Evolutionary conservation across 2,888 invertebrate species (phyloP).

Genomic region (Halictus ligatus): DNA sequence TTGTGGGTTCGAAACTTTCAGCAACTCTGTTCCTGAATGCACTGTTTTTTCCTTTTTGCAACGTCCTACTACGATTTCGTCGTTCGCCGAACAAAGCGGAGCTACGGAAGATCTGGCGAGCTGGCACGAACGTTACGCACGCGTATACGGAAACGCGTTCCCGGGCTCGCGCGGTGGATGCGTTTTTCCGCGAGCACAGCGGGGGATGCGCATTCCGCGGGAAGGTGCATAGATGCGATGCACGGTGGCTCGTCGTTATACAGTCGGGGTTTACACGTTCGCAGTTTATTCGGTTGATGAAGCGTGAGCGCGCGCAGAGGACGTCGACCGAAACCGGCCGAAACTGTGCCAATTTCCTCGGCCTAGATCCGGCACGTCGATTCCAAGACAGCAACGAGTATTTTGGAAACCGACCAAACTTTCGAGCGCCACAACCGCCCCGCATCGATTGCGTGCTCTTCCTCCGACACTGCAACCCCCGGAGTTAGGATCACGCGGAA

Average conservation of each 20-base stretch:
- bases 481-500: background rate
- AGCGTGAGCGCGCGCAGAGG: slow-evolving; percentile 16
- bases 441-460: slow-evolving; percentile 13
- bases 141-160: background rate
- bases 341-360: slow-evolving; percentile 34
- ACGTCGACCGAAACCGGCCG: slow-evolving; percentile 14
- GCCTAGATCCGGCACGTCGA: slow-evolving; percentile 24
- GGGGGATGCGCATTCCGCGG: slow-evolving; percentile 16
- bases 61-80: background rate
- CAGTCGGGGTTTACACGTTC: slow-evolving; percentile 26
- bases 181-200: background rate
- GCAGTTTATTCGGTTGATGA: slow-evolving; percentile 46
- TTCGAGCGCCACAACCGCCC: background rate
- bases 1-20: slow-evolving; percentile 8
- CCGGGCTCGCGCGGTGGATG: background rate
- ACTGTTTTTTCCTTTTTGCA: background rate
- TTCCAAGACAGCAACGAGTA: slow-evolving; percentile 18
- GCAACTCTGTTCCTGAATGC: background rate
- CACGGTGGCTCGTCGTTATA: background rate
- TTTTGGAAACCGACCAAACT: background rate
- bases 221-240: slow-evolving; percentile 22
- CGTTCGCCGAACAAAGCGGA: slow-evolving; percentile 2
- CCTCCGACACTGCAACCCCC: background rate
- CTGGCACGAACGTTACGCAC: background rate
- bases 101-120: background rate